Conservation (phyloP, 2,797 vertebrate genomes). For the Sarcophilus harrisii region DNA sequence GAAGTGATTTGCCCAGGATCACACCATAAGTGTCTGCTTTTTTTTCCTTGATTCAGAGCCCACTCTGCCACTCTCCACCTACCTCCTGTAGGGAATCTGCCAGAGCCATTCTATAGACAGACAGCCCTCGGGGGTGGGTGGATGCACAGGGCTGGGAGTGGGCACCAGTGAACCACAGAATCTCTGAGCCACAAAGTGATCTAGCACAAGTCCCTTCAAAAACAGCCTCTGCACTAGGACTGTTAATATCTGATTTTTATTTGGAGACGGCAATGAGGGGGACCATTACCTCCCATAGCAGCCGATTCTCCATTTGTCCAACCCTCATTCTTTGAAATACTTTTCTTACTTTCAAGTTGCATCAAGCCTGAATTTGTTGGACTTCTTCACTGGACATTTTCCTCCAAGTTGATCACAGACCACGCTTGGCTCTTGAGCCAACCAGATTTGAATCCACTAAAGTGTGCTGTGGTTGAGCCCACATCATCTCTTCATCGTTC, state of each 20-base stretch:
- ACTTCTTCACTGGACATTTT: neutral
- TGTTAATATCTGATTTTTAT: neutral
- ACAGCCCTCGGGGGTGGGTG: neutral
- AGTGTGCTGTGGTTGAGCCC: neutral
- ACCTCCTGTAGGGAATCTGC: neutral
- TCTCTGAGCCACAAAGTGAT: neutral
- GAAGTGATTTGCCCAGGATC: neutral
- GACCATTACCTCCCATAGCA: neutral
- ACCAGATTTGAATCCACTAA: neutral
- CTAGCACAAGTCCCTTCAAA: neutral
- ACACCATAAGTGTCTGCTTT: neutral
- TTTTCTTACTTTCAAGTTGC: neutral
- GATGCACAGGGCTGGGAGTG: no score
- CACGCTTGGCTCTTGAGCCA: neutral
- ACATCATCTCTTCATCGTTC: neutral
- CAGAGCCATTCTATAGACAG: neutral
- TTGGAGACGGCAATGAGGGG: neutral
- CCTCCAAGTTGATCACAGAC: neutral
- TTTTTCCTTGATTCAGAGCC: neutral
- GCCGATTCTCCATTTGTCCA: neutral
- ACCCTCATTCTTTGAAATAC: neutral
- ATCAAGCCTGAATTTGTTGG: neutral
- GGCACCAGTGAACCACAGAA: neutral
- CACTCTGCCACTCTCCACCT: neutral
- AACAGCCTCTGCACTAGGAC: neutral